Conservation (phyloP, 2,113 vertebrate genomes). For the Chelonoidis abingdonii region DNA sequence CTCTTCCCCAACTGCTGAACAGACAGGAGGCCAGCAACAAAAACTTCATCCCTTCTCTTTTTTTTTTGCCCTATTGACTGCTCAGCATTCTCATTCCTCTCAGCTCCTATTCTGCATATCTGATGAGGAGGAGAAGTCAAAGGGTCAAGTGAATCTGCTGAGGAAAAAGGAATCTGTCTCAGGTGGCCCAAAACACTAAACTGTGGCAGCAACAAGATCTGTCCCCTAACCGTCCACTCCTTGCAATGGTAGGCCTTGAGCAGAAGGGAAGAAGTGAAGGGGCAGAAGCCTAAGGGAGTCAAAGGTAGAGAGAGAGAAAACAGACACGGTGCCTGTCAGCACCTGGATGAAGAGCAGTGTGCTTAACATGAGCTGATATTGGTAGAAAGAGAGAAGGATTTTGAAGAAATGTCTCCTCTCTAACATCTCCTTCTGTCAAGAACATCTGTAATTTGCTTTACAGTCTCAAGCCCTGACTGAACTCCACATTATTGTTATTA, state of each 20-base stretch:
- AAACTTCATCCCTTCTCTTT: neutral
- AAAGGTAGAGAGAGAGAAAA: neutral
- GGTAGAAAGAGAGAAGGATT: neutral
- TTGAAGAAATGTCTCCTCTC: neutral
- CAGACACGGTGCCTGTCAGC: neutral
- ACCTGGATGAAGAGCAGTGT: neutral
- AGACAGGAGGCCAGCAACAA: neutral
- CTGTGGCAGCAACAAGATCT: neutral
- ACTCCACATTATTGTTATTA: neutral
- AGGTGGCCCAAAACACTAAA: neutral
- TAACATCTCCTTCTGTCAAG: neutral
- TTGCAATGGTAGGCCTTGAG: neutral
- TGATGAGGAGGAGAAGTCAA: neutral
- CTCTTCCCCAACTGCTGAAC: slow-evolving; percentile 5
- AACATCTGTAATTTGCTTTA: neutral
- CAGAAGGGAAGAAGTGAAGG: neutral
- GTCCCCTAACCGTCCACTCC: neutral
- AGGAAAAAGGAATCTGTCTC: neutral
- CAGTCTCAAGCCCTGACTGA: neutral
- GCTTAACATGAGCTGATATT: neutral
- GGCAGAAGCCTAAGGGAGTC: neutral
- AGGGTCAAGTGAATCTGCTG: neutral
- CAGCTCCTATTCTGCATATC: neutral
- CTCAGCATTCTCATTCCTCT: neutral
- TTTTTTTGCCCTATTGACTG: neutral